These are phyloP conservation scores for Spicauda simplicius DNA, from an alignment of 2,888 invertebrate species.

Conservation along the genomic window DNA sequence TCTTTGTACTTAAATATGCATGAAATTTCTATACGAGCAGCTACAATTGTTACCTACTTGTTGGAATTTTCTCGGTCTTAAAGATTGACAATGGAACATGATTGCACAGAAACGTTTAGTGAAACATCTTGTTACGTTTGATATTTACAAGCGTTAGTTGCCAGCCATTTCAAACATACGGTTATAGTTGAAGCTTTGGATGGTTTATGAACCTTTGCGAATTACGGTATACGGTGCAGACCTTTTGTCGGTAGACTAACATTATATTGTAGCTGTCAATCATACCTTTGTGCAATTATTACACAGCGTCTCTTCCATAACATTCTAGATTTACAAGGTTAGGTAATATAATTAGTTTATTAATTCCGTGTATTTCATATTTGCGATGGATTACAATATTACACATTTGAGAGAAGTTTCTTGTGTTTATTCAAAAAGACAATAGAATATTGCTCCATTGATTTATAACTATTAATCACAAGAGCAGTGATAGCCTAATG, in stretches of 20 bases:
- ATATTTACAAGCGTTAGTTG: conserved; percentile 53
- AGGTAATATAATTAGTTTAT: background rate
- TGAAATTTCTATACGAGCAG: background rate
- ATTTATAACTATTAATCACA: no score
- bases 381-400: background rate
- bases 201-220: conserved; percentile 17
- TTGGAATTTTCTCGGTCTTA: conserved; percentile 14
- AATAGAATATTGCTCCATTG: no score
- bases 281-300: conserved; percentile 23
- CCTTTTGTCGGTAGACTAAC: conserved; percentile 36
- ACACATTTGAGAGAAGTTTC: no score
- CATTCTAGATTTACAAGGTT: conserved; percentile 14
- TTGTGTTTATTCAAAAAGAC: no score
- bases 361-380: background rate
- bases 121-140: conserved; percentile 67
- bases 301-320: background rate
- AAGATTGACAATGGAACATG: conserved; percentile 60
- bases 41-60: background rate
- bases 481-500: no score
- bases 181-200: conserved; percentile 9
- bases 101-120: conserved; percentile 58
- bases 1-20: background rate
- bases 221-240: conserved; percentile 37
- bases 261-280: conserved; percentile 27
- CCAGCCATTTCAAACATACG: conserved; percentile 6